phyloP scores from a whole-genome alignment of 1,140 invertebrate species.

The Drosophila kohkoa region DNA sequence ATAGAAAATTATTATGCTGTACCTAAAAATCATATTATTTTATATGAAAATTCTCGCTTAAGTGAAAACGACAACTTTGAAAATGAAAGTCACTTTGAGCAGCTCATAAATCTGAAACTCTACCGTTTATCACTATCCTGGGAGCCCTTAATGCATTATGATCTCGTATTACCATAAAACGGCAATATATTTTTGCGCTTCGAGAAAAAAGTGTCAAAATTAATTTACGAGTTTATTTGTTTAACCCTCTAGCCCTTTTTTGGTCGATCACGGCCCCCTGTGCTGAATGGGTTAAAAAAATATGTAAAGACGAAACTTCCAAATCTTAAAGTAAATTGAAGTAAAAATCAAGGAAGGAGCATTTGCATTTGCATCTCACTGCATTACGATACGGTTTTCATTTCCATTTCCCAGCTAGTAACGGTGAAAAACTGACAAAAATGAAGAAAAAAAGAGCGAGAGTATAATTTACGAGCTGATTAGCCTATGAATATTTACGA shows the following conservation, averaged over 20 bases:
- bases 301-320: slow-evolving; percentile 28
- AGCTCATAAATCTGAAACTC: neutral
- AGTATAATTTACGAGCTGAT: slow-evolving; percentile 83
- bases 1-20: too few relatives aligned
- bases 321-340: slow-evolving; percentile 17
- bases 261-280: neutral
- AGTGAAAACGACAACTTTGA: too few relatives aligned
- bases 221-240: slow-evolving; percentile 83
- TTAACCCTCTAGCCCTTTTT: slow-evolving; percentile 71
- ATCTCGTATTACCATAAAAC: slow-evolving; percentile 75
- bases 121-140: neutral
- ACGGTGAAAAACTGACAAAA: slow-evolving; percentile 63
- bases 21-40: too few relatives aligned
- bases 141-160: slow-evolving; percentile 7
- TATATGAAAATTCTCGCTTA: too few relatives aligned
- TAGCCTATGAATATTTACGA: slow-evolving; percentile 80
- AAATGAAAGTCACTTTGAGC: too few relatives aligned
- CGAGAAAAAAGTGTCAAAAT: slow-evolving; percentile 77
- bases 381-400: slow-evolving; percentile 42
- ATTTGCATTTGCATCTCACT: slow-evolving; percentile 54
- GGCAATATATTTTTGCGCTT: slow-evolving; percentile 68
- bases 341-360: slow-evolving; percentile 4
- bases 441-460: slow-evolving; percentile 19
- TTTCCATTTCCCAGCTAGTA: slow-evolving; percentile 60
- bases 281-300: slow-evolving; percentile 5